Evolutionary conservation across 1,140 invertebrate genomes (phyloP), one percentile per base, ranked within the genome.

Genomic region (Grapholita molesta): DNA sequence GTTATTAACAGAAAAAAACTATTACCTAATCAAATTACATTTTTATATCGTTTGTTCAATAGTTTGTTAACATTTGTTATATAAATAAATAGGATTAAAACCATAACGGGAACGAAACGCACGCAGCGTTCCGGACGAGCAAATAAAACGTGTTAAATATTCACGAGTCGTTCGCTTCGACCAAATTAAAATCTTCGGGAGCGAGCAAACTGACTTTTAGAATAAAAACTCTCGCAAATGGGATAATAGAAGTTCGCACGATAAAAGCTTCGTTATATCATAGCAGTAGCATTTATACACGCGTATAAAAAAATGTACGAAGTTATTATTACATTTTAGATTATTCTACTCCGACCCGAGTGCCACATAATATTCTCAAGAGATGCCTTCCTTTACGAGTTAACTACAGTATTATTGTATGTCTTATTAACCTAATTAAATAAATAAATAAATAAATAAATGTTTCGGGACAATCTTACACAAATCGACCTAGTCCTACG

Each of bases 101-200:
- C 32, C 55, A 61, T 61, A 61, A 61, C 55, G 15, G 4, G 55
- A 30, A 15, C 55, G 25, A 32, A 28, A 61, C 28, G 21, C 55
- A 28, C 55, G 55, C 55, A 28, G 11, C 55, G 55, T 30, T 55
- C 53, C 55, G 24, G 42, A 25, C 55, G 55, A 28, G 55, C 55
- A 61, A 61, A 61, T 61, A 61, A 32, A 28, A 61, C 55, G 55
- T 61, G 55, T 30, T 61, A 61, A 61, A 61, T 61, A 61, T 61
- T 61, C 55, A 61, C 55, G 24, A 28, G 55, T 61, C 55, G 55
- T 61, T 61, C 55, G 55, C 24, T 61, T 28, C 55, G 55, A 30
- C 55, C 55, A 61, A 28, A 61, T 28, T 61, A 61, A 61, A 28
- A 28, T 61, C 25, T 61, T 28, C 8, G 53, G 53, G n/a, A 55